Evolutionary conservation across 2,797 vertebrate species (phyloP).

Genomic region (Mareca penelope): DNA sequence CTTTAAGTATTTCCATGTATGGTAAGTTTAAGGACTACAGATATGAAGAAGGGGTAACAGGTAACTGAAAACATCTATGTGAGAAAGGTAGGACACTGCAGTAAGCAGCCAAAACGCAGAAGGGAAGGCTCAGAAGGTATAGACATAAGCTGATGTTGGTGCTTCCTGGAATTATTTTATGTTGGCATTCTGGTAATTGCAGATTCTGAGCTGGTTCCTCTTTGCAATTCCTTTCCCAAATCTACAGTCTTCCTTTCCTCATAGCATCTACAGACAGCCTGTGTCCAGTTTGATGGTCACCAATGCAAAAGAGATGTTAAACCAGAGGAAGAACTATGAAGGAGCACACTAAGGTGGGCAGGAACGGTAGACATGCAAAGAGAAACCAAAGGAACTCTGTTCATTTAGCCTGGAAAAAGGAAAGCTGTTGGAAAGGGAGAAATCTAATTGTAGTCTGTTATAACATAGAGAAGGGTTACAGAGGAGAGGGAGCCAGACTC

Average conservation of each 20-base stretch:
- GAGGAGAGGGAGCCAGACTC: neutral
- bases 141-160: neutral
- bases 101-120: neutral
- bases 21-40: neutral
- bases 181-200: neutral
- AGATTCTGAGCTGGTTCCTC: neutral
- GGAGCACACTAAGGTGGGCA: no score
- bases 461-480: neutral
- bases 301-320: neutral
- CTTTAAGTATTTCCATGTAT: neutral
- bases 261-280: neutral
- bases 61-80: neutral
- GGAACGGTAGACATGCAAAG: neutral
- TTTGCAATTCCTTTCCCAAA: neutral
- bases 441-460: neutral
- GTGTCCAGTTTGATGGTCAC: neutral
- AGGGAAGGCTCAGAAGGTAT: neutral
- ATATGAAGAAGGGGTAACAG: rapidly evolving
- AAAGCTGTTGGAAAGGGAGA: neutral
- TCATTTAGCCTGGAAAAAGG: neutral
- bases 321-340: neutral
- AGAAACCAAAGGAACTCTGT: neutral
- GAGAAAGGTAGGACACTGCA: neutral
- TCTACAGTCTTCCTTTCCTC: neutral
- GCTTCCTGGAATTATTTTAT: neutral